Conservation (phyloP, 2,888 invertebrate genomes). For the Pachydiplax longipennis region DNA sequence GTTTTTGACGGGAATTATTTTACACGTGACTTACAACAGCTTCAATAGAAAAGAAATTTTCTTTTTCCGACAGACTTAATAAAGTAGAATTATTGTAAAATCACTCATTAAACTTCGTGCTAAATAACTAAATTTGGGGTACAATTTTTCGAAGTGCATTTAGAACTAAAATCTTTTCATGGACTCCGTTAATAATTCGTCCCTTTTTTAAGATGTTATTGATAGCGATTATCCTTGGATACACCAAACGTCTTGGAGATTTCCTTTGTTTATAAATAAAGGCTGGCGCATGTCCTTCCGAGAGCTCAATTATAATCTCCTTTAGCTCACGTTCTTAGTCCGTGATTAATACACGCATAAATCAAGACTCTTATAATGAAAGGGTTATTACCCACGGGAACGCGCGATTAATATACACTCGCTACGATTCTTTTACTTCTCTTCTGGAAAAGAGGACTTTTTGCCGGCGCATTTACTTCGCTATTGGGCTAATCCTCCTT, state of each 20-base stretch:
- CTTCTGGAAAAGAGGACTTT: neutral
- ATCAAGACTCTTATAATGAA: neutral
- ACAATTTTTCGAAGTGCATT: too few relatives aligned
- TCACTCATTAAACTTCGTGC: too few relatives aligned
- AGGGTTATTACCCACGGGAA: neutral
- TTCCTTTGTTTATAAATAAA: neutral
- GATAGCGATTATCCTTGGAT: neutral
- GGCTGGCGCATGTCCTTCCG: neutral
- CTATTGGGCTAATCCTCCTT: neutral
- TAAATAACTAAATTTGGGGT: too few relatives aligned
- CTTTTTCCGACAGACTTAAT: too few relatives aligned
- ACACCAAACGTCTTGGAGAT: neutral
- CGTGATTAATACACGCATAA: neutral
- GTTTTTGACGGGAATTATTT: too few relatives aligned
- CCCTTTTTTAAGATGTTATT: too few relatives aligned
- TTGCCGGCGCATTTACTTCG: neutral
- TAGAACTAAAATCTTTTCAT: too few relatives aligned
- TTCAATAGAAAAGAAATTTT: too few relatives aligned
- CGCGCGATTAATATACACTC: neutral
- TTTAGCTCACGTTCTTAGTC: neutral
- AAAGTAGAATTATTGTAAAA: too few relatives aligned
- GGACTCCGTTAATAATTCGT: too few relatives aligned
- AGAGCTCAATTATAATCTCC: neutral
- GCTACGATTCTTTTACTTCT: neutral
- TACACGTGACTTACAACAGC: too few relatives aligned